phyloP scores from a whole-genome alignment of 2,113 vertebrate genomes.

The Alexandromys fortis region DNA sequence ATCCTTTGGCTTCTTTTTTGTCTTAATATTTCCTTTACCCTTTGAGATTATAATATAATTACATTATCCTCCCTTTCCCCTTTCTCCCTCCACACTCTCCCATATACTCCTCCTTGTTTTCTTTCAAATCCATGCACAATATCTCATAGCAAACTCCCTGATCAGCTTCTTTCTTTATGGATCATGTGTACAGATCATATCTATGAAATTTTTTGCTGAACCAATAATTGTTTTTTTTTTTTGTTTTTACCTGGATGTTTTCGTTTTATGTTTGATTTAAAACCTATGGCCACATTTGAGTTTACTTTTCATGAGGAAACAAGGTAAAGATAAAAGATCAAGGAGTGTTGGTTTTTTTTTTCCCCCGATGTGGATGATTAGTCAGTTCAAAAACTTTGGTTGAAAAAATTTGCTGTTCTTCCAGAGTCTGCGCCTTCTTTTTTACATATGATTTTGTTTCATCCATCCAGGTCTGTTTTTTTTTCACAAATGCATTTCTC shows the following conservation, averaged over 20 bases:
- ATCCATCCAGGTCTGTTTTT: not conserved
- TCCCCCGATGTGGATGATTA: not conserved
- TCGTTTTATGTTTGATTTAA: conserved; percentile 20
- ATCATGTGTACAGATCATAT: not conserved
- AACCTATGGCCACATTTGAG: not conserved
- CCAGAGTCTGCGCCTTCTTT: not conserved
- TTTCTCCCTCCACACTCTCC: not conserved
- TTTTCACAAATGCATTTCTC: conserved; percentile 12
- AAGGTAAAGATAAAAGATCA: not conserved
- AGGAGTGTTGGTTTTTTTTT: not conserved
- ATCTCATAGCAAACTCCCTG: not conserved
- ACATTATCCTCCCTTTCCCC: not conserved
- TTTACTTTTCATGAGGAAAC: not conserved
- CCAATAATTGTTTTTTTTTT: not conserved
- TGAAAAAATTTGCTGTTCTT: not conserved
- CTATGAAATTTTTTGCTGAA: not conserved
- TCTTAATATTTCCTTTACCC: not conserved
- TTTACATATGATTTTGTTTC: not conserved
- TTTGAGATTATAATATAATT: not conserved
- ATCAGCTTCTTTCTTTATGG: not conserved
- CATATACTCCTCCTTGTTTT: not conserved
- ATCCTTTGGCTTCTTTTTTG: not conserved
- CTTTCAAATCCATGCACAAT: not conserved
- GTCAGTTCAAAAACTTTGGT: not conserved
- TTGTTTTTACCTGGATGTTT: not conserved